Evolutionary conservation across 2,888 invertebrate genomes (phyloP).

Genomic region (Tiliacea citrago): DNA sequence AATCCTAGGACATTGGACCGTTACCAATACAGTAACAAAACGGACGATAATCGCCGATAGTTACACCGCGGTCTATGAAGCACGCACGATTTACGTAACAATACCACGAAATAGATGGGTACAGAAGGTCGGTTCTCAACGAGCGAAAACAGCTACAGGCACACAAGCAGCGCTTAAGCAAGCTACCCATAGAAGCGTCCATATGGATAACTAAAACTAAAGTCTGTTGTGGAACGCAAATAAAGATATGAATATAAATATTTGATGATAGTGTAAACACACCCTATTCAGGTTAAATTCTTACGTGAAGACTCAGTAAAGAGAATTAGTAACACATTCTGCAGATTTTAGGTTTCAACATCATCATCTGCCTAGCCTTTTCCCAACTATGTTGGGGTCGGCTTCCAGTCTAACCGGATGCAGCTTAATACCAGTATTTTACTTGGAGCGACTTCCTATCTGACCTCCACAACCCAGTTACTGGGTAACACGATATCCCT

Average conservation of each 20-base stretch:
- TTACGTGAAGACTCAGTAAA: not conserved
- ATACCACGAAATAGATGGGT: not conserved
- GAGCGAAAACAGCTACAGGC: not conserved
- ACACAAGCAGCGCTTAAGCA: too few relatives aligned
- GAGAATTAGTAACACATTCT: not conserved
- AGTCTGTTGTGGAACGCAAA: too few relatives aligned
- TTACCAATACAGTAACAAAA: conserved; percentile 33
- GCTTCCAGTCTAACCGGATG: too few relatives aligned
- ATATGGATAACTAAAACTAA: not conserved
- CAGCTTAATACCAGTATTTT: too few relatives aligned
- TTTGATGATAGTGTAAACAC: not conserved
- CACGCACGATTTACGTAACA: conserved; percentile 47
- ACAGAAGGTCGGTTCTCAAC: not conserved
- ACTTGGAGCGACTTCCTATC: too few relatives aligned
- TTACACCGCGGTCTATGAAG: conserved; percentile 37
- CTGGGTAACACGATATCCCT: too few relatives aligned
- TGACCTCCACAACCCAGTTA: too few relatives aligned
- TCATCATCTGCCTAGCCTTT: too few relatives aligned
- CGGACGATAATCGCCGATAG: conserved; percentile 34
- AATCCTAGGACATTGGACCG: conserved; percentile 28
- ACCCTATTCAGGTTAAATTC: not conserved
- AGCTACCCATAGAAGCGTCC: not conserved
- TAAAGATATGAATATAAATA: too few relatives aligned
- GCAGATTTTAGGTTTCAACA: too few relatives aligned
- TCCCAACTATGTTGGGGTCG: too few relatives aligned